Evolutionary conservation across 2,888 invertebrate genomes (phyloP).

Genomic region (Formica aserva): DNA sequence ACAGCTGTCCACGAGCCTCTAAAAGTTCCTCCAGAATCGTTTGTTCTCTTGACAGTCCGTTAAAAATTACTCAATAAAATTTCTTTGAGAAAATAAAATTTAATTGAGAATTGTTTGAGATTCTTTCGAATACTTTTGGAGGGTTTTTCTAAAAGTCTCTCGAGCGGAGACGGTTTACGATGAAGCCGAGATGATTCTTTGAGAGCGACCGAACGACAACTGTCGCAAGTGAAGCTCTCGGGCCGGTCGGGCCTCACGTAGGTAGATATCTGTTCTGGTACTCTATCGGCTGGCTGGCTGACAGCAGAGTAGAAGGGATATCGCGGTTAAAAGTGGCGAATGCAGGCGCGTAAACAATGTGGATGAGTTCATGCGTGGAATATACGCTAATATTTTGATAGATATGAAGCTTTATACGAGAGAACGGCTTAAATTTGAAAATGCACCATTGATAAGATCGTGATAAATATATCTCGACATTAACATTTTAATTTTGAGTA

Average conservation of each 20-base stretch:
- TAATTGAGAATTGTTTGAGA: neutral
- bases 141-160: neutral
- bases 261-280: conserved; percentile 69
- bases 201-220: conserved; percentile 72
- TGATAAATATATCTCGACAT: neutral
- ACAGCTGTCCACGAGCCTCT: neutral
- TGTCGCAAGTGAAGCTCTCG: conserved; percentile 65
- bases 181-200: conserved; percentile 41
- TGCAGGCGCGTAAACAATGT: conserved; percentile 32
- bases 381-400: conserved; percentile 16
- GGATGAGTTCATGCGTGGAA: neutral
- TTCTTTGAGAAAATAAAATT: neutral
- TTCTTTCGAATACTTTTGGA: neutral
- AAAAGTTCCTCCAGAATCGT: neutral
- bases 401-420: neutral
- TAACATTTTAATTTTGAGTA: neutral
- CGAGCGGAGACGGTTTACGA: neutral
- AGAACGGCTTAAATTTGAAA: neutral
- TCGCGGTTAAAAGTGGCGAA: conserved; percentile 69
- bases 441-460: neutral
- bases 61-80: neutral
- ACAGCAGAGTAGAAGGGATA: conserved; percentile 70
- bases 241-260: conserved; percentile 71
- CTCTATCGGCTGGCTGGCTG: conserved; percentile 56
- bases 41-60: neutral